Evolutionary conservation across 2,888 invertebrate species (phyloP), one percentile per base, ranked within the genome.

Genomic region (Andrena fulva): DNA sequence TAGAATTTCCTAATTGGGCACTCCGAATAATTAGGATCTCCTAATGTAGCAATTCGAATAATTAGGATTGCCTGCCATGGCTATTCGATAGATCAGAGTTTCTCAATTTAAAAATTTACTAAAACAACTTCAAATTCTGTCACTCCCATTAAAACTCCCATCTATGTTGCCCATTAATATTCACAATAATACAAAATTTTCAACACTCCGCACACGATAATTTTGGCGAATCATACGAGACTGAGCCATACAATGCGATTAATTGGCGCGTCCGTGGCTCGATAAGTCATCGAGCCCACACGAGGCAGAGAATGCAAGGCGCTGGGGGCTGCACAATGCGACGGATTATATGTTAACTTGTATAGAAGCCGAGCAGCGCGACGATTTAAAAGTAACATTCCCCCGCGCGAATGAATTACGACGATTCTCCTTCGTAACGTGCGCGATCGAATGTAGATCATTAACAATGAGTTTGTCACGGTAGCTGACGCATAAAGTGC

Each of bases 261-360:
- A 80, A 83, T 84, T 83, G 56, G 29, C 66, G 69, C 66, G 70
- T 67, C 64, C 35, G 8, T 76, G 42, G 29, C 20, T 52, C 60
- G 62, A 80, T 80, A 69, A 52, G 35, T 80, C 59, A 80, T 62
- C 62, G 83, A 71, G 72, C 76, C 75, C 56, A 62, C 76, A 35
- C 59, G 66, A 62, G 54, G 42, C 48, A 16, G 35, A 66, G 54
- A 84, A 72, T 52, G 64, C 60, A 70, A 64, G n/a, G 68, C 64
- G 64, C 24, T 35, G 27, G 27, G 50, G 20, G 16, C 60, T 74
- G 66, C 48, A 67, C 75, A 80, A 84, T 68, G 29, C 67, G 42
- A 59, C 60, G 67, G 29, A 77, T 50, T 60, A 67, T 71, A 52
- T 60, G 64, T 54, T 56, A 69, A 70, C 60, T 16, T 16, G 42